A percentile compares a stretch with the other conserved stretches of the same genome.
Evolutionary conservation across 1,140 invertebrate species (phyloP).

Genomic region (Hypothenemus hampei): DNA sequence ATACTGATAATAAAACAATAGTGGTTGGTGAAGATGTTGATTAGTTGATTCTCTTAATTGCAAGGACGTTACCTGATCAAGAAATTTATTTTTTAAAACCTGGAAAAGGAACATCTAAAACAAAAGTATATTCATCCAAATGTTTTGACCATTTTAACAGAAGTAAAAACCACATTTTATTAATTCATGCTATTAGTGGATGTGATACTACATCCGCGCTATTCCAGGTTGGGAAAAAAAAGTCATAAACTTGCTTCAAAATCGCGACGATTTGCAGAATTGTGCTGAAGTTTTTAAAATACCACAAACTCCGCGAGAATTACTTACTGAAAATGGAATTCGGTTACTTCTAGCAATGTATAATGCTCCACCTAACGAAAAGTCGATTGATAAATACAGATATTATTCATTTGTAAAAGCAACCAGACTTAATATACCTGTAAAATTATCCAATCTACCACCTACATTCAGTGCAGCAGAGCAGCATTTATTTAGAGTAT

Average conservation of each 20-base stretch:
- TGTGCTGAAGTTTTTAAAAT: background rate
- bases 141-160: background rate
- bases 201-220: slow-evolving; percentile 22
- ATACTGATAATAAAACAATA: no score
- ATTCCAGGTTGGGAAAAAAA: slow-evolving; percentile 6
- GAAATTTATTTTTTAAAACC: background rate
- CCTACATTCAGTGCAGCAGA: background rate
- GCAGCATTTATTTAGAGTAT: background rate
- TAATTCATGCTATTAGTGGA: slow-evolving; percentile 9
- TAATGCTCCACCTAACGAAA: background rate
- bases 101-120: background rate
- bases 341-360: background rate
- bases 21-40: slow-evolving; percentile 6
- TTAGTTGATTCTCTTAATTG: slow-evolving; percentile 34
- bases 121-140: background rate
- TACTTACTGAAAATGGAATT: background rate
- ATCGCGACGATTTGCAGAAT: background rate
- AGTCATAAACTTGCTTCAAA: background rate
- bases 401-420: background rate
- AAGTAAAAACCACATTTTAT: slow-evolving; percentile 18
- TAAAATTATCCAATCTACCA: background rate
- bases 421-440: background rate
- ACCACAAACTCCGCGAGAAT: background rate
- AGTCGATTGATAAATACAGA: background rate
- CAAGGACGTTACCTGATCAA: background rate